These are phyloP conservation scores for Uria lomvia DNA, from an alignment of 2,113 vertebrate species.

Conservation along the genomic window DNA sequence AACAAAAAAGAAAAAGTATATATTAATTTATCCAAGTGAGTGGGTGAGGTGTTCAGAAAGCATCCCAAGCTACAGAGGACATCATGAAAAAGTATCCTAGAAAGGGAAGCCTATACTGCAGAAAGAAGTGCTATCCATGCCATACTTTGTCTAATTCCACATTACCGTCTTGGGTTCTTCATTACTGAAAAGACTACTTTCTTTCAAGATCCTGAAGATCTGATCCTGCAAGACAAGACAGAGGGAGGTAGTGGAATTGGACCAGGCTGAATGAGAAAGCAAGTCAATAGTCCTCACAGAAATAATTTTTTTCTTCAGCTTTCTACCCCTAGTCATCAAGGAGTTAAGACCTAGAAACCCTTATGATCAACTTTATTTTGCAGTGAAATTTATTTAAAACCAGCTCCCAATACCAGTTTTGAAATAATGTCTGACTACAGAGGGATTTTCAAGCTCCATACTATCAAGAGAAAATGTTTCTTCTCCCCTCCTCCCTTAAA, in stretches of 20 bases:
- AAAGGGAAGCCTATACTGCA: background rate
- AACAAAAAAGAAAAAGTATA: background rate
- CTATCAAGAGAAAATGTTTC: background rate
- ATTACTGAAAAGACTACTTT: background rate
- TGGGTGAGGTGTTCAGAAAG: background rate
- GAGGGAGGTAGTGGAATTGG: background rate
- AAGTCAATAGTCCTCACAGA: background rate
- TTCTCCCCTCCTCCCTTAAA: background rate
- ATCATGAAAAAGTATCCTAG: background rate
- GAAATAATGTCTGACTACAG: background rate
- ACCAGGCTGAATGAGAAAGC: background rate
- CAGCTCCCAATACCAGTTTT: background rate
- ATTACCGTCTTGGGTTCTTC: background rate
- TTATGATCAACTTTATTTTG: background rate
- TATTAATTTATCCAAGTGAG: background rate
- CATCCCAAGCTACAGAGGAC: background rate
- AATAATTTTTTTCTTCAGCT: background rate
- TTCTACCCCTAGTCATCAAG: background rate
- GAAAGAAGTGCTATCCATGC: background rate
- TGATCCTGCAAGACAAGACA: background rate
- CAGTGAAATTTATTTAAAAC: background rate
- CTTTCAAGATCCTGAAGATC: background rate
- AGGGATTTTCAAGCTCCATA: background rate
- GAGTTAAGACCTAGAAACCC: background rate
- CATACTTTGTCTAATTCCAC: background rate